Conservation (phyloP, 2,113 vertebrate genomes). For the Redunca redunca region DNA sequence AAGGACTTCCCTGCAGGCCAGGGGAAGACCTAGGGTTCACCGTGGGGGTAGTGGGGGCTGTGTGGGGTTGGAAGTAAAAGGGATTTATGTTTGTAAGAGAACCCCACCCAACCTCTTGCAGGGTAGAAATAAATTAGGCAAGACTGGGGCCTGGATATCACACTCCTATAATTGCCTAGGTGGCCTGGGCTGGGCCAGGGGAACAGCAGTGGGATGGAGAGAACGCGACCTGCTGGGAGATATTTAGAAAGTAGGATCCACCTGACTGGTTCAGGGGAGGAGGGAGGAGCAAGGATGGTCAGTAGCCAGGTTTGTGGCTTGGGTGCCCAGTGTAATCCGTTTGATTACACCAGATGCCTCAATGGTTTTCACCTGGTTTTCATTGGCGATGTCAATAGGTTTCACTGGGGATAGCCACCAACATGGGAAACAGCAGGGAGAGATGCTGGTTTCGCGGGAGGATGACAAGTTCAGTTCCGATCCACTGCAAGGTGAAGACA, state of each 20-base stretch:
- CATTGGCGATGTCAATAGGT: not conserved
- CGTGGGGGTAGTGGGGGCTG: rapidly evolving
- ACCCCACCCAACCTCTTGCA: not conserved
- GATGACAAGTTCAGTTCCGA: not conserved
- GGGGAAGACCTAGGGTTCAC: not conserved
- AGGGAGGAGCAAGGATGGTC: not conserved
- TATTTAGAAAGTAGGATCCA: not conserved
- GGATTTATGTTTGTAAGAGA: not conserved
- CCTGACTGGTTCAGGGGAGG: not conserved
- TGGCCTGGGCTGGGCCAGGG: not conserved
- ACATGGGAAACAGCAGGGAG: not conserved
- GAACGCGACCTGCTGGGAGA: not conserved
- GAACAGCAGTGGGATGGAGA: not conserved
- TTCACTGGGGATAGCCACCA: not conserved
- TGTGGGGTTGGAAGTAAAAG: not conserved
- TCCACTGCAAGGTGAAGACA: not conserved
- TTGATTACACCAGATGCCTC: not conserved
- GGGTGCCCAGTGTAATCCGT: not conserved
- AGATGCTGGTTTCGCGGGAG: not conserved
- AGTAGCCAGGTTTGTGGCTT: not conserved
- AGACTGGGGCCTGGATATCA: not conserved
- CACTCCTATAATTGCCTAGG: too few relatives aligned
- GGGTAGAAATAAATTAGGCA: not conserved
- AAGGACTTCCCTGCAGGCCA: not conserved
- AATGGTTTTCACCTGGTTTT: not conserved